Conservation (phyloP, 2,888 invertebrate species). For the Anthophora plumipes region DNA sequence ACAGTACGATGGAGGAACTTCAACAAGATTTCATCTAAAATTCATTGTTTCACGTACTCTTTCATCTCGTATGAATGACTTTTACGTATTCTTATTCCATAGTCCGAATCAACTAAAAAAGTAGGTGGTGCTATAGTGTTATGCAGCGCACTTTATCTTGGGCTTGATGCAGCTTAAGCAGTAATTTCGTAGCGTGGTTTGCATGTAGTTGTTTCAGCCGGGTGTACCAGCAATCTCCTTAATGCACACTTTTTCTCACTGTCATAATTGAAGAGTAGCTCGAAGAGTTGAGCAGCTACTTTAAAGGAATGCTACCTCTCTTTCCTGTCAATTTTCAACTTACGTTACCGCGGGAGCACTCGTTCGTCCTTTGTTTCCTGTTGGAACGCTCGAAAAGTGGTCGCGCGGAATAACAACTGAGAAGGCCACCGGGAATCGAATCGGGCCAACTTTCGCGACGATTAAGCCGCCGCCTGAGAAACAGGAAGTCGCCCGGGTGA, state of each 20-base stretch:
- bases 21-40: no score
- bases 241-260: conserved; percentile 73
- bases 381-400: conserved; percentile 25
- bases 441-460: neutral
- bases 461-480: neutral
- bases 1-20: no score
- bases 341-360: conserved; percentile 25
- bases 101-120: no score
- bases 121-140: no score
- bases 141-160: no score
- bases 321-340: conserved; percentile 59
- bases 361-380: conserved; percentile 26
- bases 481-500: no score
- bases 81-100: no score
- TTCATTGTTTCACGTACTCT: no score
- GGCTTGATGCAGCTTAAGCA: conserved; percentile 67
- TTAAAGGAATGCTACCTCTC: conserved; percentile 45
- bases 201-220: conserved; percentile 63
- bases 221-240: conserved; percentile 71
- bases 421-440: conserved; percentile 8
- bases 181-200: conserved; percentile 66
- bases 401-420: neutral
- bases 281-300: conserved; percentile 37
- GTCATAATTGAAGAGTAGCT: conserved; percentile 68
- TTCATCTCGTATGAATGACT: no score